Evolutionary conservation across 2,888 invertebrate species (phyloP).

Genomic region (Lacanobia wlatinum): DNA sequence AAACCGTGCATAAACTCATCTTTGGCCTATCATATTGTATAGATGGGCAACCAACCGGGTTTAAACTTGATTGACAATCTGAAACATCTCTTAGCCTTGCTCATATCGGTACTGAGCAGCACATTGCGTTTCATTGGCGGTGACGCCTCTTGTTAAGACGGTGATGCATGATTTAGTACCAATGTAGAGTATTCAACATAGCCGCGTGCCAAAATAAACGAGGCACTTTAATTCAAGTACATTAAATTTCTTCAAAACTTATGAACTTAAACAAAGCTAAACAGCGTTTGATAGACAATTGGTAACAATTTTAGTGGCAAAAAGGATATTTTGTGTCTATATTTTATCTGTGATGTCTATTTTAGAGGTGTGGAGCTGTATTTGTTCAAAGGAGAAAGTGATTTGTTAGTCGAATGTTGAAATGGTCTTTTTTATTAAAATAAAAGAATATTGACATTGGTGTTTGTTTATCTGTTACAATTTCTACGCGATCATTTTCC

Average conservation of each 20-base stretch:
- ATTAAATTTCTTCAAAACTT: slow-evolving; percentile 8
- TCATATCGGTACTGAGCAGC: neutral
- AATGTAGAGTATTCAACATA: neutral
- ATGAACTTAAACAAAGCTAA: slow-evolving; percentile 51
- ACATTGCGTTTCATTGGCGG: neutral
- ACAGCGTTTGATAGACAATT: slow-evolving; percentile 69
- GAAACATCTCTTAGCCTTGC: neutral
- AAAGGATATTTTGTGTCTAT: slow-evolving; percentile 84
- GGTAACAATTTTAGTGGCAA: slow-evolving; percentile 77
- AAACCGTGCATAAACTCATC: neutral
- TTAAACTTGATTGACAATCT: neutral
- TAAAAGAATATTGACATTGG: slow-evolving; percentile 80
- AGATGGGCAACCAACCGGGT: neutral
- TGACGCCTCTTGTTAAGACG: neutral
- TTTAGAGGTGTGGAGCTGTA: slow-evolving; percentile 81
- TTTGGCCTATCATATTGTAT: neutral
- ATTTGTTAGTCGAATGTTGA: slow-evolving; percentile 82
- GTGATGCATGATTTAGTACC: neutral
- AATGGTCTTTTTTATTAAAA: slow-evolving; percentile 83
- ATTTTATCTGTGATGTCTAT: slow-evolving; percentile 90
- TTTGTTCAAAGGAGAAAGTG: slow-evolving; percentile 77
- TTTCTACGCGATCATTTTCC: neutral
- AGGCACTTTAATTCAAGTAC: slow-evolving; percentile 4
- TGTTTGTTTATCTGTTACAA: slow-evolving; percentile 46
- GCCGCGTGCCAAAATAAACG: slow-evolving; percentile 15